Conservation (phyloP, 2,797 vertebrate genomes). For the Melanotaenia maccullochi region DNA sequence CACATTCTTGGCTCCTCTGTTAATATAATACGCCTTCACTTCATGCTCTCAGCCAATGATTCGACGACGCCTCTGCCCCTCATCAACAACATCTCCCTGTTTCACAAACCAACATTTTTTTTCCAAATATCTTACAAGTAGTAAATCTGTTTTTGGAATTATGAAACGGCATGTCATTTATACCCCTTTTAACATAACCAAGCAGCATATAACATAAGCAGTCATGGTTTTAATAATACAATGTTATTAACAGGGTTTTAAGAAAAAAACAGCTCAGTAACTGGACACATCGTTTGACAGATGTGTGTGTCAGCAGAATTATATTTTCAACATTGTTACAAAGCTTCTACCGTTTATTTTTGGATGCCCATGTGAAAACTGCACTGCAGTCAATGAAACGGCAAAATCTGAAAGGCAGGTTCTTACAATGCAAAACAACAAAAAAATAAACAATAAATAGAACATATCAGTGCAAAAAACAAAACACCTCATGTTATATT, state of each 20-base stretch:
- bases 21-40: slow-evolving; percentile 61
- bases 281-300: slow-evolving; percentile 66
- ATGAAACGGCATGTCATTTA: slow-evolving; percentile 58
- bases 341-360: neutral
- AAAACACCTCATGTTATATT: neutral
- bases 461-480: too few relatives aligned
- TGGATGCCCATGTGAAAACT: slow-evolving; percentile 47
- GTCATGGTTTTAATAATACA: slow-evolving; percentile 45
- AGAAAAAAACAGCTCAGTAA: slow-evolving; percentile 19
- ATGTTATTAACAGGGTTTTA: slow-evolving; percentile 46
- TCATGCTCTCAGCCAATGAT: slow-evolving; percentile 52
- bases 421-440: neutral
- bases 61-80: slow-evolving; percentile 51
- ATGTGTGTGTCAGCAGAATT: neutral
- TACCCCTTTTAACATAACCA: slow-evolving; percentile 41
- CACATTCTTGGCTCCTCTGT: slow-evolving; percentile 65
- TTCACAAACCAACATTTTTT: slow-evolving; percentile 56
- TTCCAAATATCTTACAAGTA: slow-evolving; percentile 72
- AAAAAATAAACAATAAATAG: neutral
- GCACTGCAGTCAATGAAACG: slow-evolving; percentile 54
- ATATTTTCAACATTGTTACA: neutral
- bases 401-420: slow-evolving; percentile 25
- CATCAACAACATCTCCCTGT: slow-evolving; percentile 54
- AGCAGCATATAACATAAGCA: slow-evolving; percentile 14
- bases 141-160: slow-evolving; percentile 75